Evolutionary conservation across 2,113 vertebrate genomes (phyloP).

Genomic region (Dicaeum eximium): DNA sequence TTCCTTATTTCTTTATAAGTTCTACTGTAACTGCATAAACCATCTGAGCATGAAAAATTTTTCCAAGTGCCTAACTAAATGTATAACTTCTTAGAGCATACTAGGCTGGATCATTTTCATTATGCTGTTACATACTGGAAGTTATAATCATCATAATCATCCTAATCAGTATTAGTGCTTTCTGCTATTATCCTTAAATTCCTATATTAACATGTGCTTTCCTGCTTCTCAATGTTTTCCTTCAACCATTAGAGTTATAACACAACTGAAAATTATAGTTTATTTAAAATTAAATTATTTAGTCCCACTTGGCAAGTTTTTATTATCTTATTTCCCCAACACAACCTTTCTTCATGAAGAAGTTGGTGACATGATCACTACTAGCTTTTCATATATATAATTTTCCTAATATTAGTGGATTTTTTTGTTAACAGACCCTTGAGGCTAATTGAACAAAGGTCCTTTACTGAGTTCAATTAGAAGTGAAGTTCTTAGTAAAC

Average conservation of each 20-base stretch:
- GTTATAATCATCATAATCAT: slow-evolving; percentile 23
- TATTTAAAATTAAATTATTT: slow-evolving; percentile 28
- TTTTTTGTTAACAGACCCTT: background rate
- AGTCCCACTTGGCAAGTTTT: background rate
- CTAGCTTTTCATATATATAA: background rate
- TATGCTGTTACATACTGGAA: slow-evolving; percentile 13
- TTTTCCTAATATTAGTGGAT: background rate
- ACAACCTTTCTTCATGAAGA: background rate
- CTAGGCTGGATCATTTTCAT: background rate
- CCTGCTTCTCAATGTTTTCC: background rate
- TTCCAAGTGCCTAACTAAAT: background rate
- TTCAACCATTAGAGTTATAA: background rate
- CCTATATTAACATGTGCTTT: slow-evolving; percentile 3
- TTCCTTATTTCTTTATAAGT: background rate
- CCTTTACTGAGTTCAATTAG: background rate
- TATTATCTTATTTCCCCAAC: background rate
- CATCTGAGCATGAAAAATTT: background rate
- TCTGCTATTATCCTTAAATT: slow-evolving; percentile 20
- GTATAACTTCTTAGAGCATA: background rate
- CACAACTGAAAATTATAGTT: background rate
- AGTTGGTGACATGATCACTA: background rate
- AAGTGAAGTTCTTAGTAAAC: background rate
- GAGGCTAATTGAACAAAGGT: background rate
- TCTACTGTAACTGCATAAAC: background rate
- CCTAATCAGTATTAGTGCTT: slow-evolving; percentile 8